Percentiles rank a stretch among this genome's conserved stretches.
Conservation (phyloP, 1,140 invertebrate species). For the Drosophila kanapiae region DNA sequence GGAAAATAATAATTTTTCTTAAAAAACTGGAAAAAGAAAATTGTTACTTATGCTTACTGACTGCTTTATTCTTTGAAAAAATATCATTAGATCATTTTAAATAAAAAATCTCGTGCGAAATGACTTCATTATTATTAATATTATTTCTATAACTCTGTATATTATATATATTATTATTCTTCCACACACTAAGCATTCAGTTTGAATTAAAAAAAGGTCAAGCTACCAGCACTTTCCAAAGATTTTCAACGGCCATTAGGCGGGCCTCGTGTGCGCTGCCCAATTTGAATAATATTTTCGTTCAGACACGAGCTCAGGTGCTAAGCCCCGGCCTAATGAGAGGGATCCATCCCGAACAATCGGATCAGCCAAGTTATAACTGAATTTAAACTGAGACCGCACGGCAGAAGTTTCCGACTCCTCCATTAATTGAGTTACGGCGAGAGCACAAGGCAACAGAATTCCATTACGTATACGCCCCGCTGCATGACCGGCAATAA, state of each 20-base stretch:
- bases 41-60: not conserved
- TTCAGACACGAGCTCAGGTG: conserved; percentile 56
- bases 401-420: conserved; percentile 25
- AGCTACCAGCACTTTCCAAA: conserved; percentile 6
- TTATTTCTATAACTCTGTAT: not conserved
- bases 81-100: not conserved
- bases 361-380: conserved; percentile 56
- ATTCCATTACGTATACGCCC: conserved; percentile 75
- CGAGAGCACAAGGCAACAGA: conserved; percentile 60
- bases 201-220: not conserved
- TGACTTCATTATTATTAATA: not conserved
- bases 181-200: not conserved
- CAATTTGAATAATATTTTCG: conserved; percentile 60
- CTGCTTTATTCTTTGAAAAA: too few relatives aligned
- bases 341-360: conserved; percentile 6
- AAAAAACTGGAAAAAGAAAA: not conserved
- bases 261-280: conserved; percentile 41
- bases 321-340: conserved; percentile 45
- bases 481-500: conserved; percentile 53
- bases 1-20: not conserved
- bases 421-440: conserved; percentile 71
- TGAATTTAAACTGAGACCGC: conserved; percentile 68
- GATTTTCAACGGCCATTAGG: conserved; percentile 68
- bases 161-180: not conserved
- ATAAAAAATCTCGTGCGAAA: too few relatives aligned